Evolutionary conservation across 2,888 invertebrate genomes (phyloP).

Genomic region (Drosophila sordidula): DNA sequence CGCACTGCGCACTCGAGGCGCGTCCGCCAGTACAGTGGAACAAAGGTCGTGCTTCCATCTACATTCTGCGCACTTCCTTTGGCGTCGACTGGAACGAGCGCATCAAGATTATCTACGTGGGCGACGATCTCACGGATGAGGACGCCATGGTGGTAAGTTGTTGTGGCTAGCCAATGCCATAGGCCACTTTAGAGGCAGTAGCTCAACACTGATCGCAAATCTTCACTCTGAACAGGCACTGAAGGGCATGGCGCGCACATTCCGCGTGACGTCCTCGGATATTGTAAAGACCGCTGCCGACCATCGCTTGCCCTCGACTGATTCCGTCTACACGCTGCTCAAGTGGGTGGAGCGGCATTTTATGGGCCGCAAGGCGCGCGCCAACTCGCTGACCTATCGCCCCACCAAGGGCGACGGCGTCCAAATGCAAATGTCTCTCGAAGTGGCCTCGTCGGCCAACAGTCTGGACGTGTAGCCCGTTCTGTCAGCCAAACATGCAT

Average conservation of each 20-base stretch:
- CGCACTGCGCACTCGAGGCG: conserved; percentile 95
- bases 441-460: conserved; percentile 84
- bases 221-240: conserved; percentile 87
- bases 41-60: conserved; percentile 94
- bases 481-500: conserved; percentile 15
- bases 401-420: conserved; percentile 90
- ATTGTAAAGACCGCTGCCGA: conserved; percentile 95
- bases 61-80: conserved; percentile 94
- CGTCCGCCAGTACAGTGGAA: conserved; percentile 96
- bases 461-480: conserved; percentile 75
- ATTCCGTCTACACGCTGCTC: conserved; percentile 94
- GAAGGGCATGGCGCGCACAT: conserved; percentile 97
- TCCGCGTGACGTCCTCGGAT: conserved; percentile 93
- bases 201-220: not conserved
- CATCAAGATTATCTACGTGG: conserved; percentile 94
- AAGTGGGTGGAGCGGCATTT: conserved; percentile 96
- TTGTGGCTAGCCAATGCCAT: not conserved
- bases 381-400: conserved; percentile 88
- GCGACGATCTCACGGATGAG: conserved; percentile 95
- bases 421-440: conserved; percentile 91
- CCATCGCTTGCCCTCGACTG: conserved; percentile 93
- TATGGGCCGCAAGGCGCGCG: conserved; percentile 91
- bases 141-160: conserved; percentile 93
- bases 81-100: conserved; percentile 96
- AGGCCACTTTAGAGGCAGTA: not conserved